Conservation (phyloP, 2,888 invertebrate species). For the Drosophila limbata region DNA sequence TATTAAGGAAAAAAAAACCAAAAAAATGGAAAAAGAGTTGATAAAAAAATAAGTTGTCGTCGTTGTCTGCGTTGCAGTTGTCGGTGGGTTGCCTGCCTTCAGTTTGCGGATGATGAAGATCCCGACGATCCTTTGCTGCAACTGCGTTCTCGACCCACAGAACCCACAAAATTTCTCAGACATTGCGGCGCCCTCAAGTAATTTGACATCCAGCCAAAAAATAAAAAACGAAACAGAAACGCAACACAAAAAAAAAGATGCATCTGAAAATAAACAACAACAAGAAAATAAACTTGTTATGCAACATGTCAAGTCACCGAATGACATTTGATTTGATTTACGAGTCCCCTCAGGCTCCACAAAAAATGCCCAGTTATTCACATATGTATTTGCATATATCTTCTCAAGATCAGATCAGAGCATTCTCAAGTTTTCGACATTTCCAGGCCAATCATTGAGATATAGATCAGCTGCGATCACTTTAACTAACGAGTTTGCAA, state of each 20-base stretch:
- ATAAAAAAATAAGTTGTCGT: slow-evolving; percentile 43
- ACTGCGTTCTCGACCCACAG: slow-evolving; percentile 48
- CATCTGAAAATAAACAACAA: slow-evolving; percentile 18
- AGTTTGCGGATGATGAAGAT: background rate
- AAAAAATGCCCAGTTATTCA: slow-evolving; percentile 1
- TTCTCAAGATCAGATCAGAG: slow-evolving; percentile 4
- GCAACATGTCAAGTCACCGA: slow-evolving; percentile 70
- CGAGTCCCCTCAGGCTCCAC: slow-evolving; percentile 47
- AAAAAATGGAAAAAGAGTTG: slow-evolving; percentile 14
- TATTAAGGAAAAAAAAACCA: slow-evolving; percentile 32
- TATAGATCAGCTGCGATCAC: background rate
- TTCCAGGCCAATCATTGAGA: background rate
- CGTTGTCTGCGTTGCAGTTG: slow-evolving; percentile 43
- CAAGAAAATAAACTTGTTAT: slow-evolving; percentile 69
- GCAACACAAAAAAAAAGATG: slow-evolving; percentile 45
- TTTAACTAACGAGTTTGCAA: background rate
- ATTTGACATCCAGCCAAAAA: slow-evolving; percentile 67
- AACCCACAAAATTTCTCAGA: slow-evolving; percentile 77
- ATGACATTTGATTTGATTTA: slow-evolving; percentile 71
- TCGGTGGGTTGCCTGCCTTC: slow-evolving; percentile 5
- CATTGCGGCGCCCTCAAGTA: slow-evolving; percentile 78
- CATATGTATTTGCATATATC: background rate
- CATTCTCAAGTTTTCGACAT: slow-evolving; percentile 1
- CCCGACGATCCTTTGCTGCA: slow-evolving; percentile 52
- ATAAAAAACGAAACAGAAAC: slow-evolving; percentile 29